Evolutionary conservation across 2,888 invertebrate species (phyloP).

Genomic region (Coremacera marginata): DNA sequence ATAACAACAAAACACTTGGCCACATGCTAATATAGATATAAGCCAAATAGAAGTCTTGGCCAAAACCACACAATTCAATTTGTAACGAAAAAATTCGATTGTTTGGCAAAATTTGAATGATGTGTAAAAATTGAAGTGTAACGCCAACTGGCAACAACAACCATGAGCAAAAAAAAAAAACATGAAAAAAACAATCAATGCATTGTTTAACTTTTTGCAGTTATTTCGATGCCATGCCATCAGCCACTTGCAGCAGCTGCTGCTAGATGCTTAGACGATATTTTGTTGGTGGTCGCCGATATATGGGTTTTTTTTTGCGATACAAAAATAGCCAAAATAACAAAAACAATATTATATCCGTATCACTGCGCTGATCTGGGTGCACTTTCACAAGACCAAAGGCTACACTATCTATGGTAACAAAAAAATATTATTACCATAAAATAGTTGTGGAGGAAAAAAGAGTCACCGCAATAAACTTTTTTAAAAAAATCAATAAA

Average conservation of each 20-base stretch:
- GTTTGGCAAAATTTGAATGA: slow-evolving; percentile 15
- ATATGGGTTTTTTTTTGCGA: no score
- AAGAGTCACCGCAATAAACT: no score
- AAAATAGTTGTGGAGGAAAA: no score
- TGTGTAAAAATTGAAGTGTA: slow-evolving; percentile 35
- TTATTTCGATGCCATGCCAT: background rate
- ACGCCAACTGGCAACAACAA: background rate
- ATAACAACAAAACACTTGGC: background rate
- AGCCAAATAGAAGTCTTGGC: background rate
- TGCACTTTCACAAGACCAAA: background rate
- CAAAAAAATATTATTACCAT: no score
- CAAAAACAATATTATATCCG: background rate
- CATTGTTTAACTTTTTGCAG: slow-evolving; percentile 13
- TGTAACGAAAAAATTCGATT: slow-evolving; percentile 19
- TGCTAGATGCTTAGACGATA: no score
- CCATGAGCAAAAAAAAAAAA: background rate
- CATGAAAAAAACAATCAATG: background rate
- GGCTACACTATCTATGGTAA: no score
- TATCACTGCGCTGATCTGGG: background rate
- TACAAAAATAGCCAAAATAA: no score
- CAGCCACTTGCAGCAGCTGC: background rate
- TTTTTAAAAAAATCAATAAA: no score
- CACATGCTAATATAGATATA: background rate
- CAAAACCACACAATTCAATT: slow-evolving; percentile 18
- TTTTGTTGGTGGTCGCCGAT: no score